Conservation (phyloP, 2,888 invertebrate species). For the Xestoiulus laeticollis region DNA sequence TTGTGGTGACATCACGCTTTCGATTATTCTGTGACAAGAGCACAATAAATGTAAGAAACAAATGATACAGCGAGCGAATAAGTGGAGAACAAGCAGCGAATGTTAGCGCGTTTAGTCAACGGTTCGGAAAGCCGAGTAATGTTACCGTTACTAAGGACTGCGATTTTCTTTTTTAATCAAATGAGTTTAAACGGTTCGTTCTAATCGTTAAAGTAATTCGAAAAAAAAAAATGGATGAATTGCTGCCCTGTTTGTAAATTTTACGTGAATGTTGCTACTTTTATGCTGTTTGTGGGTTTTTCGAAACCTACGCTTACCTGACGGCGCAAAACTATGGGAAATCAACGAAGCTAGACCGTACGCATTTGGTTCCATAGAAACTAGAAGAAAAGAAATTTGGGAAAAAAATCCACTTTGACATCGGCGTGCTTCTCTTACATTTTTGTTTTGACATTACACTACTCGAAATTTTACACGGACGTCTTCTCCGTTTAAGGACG, state of each 20-base stretch:
- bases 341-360: slow-evolving; percentile 50
- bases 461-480: neutral
- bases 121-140: neutral
- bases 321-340: slow-evolving; percentile 52
- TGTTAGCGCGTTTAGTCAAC: neutral
- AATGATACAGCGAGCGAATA: neutral
- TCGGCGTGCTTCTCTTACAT: neutral
- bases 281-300: slow-evolving; percentile 2
- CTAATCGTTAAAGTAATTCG: neutral
- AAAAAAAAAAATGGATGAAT: neutral
- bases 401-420: slow-evolving; percentile 32
- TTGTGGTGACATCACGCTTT: neutral
- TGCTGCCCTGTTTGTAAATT: neutral
- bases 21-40: neutral
- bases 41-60: neutral
- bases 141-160: neutral
- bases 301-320: slow-evolving; percentile 51
- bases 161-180: neutral
- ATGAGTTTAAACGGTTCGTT: neutral
- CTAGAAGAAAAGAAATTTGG: slow-evolving; percentile 46
- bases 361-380: slow-evolving; percentile 51
- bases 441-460: neutral
- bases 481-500: neutral
- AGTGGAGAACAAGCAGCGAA: neutral
- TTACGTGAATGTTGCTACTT: neutral